These are phyloP conservation scores for Eciton burchellii DNA, from an alignment of 1,140 invertebrate species.

Conservation along the genomic window DNA sequence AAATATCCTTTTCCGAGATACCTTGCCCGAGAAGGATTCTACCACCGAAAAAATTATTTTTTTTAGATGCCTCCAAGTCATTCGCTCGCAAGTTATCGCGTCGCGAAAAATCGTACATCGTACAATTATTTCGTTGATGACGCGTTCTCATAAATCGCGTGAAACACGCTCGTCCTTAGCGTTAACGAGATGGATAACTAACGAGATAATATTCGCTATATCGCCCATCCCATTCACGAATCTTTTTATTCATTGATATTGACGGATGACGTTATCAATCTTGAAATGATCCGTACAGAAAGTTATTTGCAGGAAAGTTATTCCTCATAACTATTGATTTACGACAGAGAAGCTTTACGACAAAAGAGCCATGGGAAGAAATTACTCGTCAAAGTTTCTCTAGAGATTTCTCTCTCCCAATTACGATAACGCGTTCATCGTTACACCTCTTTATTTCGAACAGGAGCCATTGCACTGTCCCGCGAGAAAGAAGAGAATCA, in stretches of 20 bases:
- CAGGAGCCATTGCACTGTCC: not conserved
- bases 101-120: not conserved
- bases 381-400: not conserved
- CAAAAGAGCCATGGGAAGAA: not conserved
- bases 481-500: not conserved
- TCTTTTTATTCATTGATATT: too few relatives aligned
- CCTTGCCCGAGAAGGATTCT: not conserved
- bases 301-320: too few relatives aligned
- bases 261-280: too few relatives aligned
- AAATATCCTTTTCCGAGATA: constrained; percentile 8
- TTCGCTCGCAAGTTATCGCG: not conserved
- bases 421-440: not conserved
- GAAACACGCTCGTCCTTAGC: too few relatives aligned
- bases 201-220: too few relatives aligned
- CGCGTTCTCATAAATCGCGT: too few relatives aligned
- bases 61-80: not conserved
- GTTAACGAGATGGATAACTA: too few relatives aligned
- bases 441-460: not conserved
- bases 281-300: too few relatives aligned
- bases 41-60: not conserved
- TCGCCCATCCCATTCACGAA: too few relatives aligned
- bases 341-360: too few relatives aligned
- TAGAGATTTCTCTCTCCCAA: constrained; percentile 20
- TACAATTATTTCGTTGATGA: constrained; percentile 2
- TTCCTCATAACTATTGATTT: too few relatives aligned